Percentiles rank a stretch among this genome's conserved stretches.
phyloP scores from a whole-genome alignment of 2,113 vertebrate genomes.

The Leptobrachium leishanense region DNA sequence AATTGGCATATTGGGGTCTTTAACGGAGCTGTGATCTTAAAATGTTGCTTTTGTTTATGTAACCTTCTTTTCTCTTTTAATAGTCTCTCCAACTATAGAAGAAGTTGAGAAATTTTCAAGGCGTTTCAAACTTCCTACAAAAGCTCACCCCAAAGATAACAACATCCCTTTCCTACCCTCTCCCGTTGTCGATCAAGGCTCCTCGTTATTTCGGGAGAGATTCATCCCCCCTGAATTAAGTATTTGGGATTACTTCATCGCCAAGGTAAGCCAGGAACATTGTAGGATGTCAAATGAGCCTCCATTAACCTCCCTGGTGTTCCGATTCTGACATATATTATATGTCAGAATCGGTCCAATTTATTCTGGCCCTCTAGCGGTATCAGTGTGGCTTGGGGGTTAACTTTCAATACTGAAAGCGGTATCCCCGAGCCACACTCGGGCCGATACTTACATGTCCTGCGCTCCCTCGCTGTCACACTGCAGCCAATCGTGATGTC shows the following conservation, averaged over 20 bases:
- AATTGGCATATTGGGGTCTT: no score
- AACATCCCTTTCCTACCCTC: conserved; percentile 59
- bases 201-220: conserved; percentile 75
- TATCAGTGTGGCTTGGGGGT: no score
- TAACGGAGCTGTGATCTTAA: background rate
- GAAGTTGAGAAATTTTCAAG: conserved; percentile 75
- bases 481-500: no score
- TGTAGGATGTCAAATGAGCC: background rate
- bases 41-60: background rate
- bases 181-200: conserved; percentile 69
- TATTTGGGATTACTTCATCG: conserved; percentile 97
- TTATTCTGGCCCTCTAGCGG: no score
- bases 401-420: no score
- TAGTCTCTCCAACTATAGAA: conserved; percentile 67
- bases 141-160: conserved; percentile 72
- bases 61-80: conserved; percentile 47
- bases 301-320: no score
- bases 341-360: no score
- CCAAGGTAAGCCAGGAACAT: conserved; percentile 76
- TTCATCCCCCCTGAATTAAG: conserved; percentile 95
- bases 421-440: no score
- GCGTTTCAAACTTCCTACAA: conserved; percentile 71
- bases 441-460: no score
- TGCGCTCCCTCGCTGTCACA: no score
- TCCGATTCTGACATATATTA: no score